These are phyloP conservation scores for Corbicula japonica DNA, from an alignment of 2,888 invertebrate species.

Conservation along the genomic window DNA sequence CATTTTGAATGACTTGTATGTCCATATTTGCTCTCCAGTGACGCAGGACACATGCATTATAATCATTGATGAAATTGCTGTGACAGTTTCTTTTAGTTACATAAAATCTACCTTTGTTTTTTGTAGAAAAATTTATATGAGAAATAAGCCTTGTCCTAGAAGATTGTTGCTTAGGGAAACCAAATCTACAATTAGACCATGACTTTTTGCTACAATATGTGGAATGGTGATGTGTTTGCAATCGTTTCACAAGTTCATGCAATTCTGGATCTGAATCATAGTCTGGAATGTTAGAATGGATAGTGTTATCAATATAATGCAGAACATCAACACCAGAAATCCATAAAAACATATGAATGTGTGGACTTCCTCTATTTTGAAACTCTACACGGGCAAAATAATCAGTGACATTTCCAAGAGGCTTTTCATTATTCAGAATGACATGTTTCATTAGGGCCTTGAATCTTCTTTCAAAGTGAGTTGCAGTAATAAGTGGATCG, in stretches of 20 bases:
- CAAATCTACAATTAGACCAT: conserved; percentile 31
- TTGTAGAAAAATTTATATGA: conserved; percentile 8
- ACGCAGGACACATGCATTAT: conserved; percentile 38
- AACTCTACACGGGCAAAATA: conserved; percentile 52
- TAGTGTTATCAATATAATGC: conserved; percentile 16
- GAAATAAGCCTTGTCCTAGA: conserved; percentile 3
- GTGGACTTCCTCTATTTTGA: conserved; percentile 52
- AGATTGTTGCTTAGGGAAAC: conserved; percentile 33
- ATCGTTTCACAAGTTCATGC: conserved; percentile 13
- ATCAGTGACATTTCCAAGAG: conserved; percentile 43
- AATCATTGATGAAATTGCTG: conserved; percentile 30
- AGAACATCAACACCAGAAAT: conserved; percentile 18
- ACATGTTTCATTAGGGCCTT: conserved; percentile 44
- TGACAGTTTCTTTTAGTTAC: conserved; percentile 12
- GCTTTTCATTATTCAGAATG: conserved; percentile 8
- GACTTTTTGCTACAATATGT: conserved; percentile 10
- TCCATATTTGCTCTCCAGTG: conserved; percentile 61
- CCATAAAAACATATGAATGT: conserved; percentile 55
- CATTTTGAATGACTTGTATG: conserved; percentile 48
- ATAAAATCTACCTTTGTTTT: conserved; percentile 47
- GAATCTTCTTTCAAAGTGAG: conserved; percentile 55
- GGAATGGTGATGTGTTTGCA: conserved; percentile 34
- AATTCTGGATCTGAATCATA: conserved; percentile 30
- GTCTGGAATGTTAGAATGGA: conserved; percentile 17
- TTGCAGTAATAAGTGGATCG: conserved; percentile 49